phyloP scores from a whole-genome alignment of 2,113 vertebrate species.

The Etia nguti region DNA sequence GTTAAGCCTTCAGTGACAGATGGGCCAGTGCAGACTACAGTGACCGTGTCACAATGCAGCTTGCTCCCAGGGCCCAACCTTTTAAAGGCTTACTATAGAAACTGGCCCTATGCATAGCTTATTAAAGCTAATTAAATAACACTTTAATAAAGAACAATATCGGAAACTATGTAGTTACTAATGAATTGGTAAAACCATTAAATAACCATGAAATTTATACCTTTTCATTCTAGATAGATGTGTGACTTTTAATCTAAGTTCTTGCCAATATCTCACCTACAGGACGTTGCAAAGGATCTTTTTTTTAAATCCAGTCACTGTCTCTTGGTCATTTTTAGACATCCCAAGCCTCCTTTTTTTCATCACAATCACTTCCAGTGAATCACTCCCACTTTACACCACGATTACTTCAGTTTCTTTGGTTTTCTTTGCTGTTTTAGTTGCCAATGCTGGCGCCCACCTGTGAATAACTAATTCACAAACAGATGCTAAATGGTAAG shows the following conservation, averaged over 20 bases:
- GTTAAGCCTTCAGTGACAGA: conserved; percentile 60
- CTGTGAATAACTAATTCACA: neutral
- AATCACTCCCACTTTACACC: neutral
- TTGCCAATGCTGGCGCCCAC: neutral
- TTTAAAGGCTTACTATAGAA: conserved; percentile 36
- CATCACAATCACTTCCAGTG: neutral
- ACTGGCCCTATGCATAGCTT: neutral
- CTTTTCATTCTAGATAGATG: neutral
- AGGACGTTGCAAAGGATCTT: neutral
- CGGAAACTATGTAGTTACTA: neutral
- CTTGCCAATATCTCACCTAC: neutral
- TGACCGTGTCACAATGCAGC: conserved; percentile 14
- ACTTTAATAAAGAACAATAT: neutral
- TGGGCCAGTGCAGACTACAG: conserved; percentile 18
- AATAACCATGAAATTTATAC: neutral
- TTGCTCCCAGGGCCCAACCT: conserved; percentile 39
- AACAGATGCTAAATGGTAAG: neutral
- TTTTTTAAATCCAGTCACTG: neutral
- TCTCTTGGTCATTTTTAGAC: neutral
- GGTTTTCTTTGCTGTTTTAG: neutral
- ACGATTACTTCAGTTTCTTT: neutral
- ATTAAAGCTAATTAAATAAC: neutral
- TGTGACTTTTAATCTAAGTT: neutral
- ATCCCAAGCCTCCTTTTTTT: too few relatives aligned
- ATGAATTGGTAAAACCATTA: neutral